phyloP scores from a whole-genome alignment of 1,140 invertebrate species.

The Agraylea sexmaculata region DNA sequence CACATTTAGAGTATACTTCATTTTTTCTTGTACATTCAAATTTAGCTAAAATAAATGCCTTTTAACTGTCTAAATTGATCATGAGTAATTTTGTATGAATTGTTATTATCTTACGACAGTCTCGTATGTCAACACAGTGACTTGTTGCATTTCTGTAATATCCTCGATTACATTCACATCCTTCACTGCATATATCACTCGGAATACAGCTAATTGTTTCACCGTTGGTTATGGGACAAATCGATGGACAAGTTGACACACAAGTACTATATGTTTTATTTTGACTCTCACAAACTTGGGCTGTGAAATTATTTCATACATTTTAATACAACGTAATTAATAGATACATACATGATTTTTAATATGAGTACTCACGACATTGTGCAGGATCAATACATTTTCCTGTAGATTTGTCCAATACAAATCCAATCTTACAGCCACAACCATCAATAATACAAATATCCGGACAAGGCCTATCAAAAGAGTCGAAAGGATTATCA shows the following conservation, averaged over 20 bases:
- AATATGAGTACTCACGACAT: slow-evolving; percentile 7
- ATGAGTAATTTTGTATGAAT: too few species aligned
- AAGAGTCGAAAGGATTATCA: slow-evolving; percentile 4
- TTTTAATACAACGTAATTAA: too few species aligned
- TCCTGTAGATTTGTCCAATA: slow-evolving; percentile 4
- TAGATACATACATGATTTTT: background rate
- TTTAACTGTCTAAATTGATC: too few species aligned
- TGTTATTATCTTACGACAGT: too few species aligned
- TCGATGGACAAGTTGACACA: slow-evolving; percentile 3
- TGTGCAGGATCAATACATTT: slow-evolving; percentile 9
- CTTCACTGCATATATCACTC: slow-evolving; percentile 1
- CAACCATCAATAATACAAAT: slow-evolving; percentile 15
- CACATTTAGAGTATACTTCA: slow-evolving; percentile 8
- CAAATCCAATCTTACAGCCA: slow-evolving; percentile 13
- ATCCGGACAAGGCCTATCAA: slow-evolving; percentile 1
- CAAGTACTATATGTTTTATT: too few species aligned
- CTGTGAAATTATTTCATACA: too few species aligned
- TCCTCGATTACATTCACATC: background rate
- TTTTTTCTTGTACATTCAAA: background rate
- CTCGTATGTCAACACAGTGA: background rate
- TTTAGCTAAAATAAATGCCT: background rate
- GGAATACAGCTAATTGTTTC: background rate
- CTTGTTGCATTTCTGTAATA: slow-evolving; percentile 3
- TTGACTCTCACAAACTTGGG: too few species aligned
- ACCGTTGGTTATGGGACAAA: background rate